Evolutionary conservation across 2,888 invertebrate genomes (phyloP).

Genomic region (Athalia rosae): DNA sequence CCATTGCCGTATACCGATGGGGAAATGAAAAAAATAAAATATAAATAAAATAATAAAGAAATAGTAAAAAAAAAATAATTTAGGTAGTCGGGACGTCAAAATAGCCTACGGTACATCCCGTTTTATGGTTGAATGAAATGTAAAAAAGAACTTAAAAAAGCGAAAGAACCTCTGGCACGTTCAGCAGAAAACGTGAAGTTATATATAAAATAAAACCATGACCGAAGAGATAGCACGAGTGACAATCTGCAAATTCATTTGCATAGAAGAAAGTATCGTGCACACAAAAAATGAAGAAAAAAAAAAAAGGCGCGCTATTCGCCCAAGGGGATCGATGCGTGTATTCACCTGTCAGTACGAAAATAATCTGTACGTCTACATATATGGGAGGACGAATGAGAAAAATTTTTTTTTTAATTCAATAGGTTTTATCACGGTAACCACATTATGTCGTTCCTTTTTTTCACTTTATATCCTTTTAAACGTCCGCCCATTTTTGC

Average conservation of each 20-base stretch:
- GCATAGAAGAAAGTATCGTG: conserved; percentile 5
- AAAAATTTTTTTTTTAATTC: background rate
- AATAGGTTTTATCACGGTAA: background rate
- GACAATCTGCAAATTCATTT: conserved; percentile 17
- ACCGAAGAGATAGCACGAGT: background rate
- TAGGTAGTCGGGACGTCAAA: too few species aligned
- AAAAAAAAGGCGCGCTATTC: background rate
- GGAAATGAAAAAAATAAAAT: too few species aligned
- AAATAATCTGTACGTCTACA: background rate
- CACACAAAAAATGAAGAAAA: background rate
- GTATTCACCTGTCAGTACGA: conserved; percentile 9
- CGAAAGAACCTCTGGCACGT: background rate
- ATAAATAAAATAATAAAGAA: background rate
- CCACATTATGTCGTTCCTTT: too few species aligned
- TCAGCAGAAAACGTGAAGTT: background rate
- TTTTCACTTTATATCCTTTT: too few species aligned
- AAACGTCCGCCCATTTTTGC: too few species aligned
- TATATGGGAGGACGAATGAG: background rate
- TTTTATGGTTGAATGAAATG: too few species aligned
- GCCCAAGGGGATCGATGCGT: background rate
- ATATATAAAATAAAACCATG: background rate
- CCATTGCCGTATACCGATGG: too few species aligned
- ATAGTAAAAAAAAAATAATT: too few species aligned
- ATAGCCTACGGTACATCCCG: too few species aligned
- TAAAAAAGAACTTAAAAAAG: conserved; percentile 53